Conservation (phyloP, 53 echinoderm and acorn worm genomes). For the Zoroaster sp. region DNA sequence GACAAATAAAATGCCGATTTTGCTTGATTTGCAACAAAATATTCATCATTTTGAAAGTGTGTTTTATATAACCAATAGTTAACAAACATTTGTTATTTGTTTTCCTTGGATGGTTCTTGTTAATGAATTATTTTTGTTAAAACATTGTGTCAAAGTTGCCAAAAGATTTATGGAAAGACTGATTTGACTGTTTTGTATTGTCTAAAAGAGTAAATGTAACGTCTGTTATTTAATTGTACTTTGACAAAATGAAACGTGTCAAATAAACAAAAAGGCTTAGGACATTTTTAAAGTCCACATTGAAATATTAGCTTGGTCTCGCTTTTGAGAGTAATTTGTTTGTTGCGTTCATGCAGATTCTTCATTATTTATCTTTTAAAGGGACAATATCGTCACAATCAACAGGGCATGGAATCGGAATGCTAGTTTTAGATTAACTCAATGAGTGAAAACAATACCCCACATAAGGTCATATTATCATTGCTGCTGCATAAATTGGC, state of each 20-base stretch:
- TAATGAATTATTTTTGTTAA: neutral
- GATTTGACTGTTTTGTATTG: neutral
- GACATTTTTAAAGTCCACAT: constrained; percentile 47
- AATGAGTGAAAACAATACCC: no score
- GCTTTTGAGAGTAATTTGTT: neutral
- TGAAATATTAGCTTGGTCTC: constrained; percentile 12
- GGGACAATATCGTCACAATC: no score
- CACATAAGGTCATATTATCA: no score
- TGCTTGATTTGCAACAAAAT: neutral
- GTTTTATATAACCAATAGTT: no score
- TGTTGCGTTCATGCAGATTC: no score
- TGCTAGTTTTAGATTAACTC: no score
- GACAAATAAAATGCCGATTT: neutral
- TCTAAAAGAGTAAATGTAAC: neutral
- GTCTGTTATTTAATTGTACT: constrained; percentile 53
- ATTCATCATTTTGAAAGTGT: neutral
- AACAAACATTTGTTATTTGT: no score
- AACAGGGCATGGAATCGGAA: no score
- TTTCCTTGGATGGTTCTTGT: no score
- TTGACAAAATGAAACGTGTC: constrained; percentile 7
- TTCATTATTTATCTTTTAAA: no score
- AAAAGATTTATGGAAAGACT: neutral
- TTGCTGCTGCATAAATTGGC: no score
- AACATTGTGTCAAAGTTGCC: constrained; percentile 26
- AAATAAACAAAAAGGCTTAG: constrained; percentile 33